Evolutionary conservation across 2,113 vertebrate species (phyloP), one percentile per base, ranked within the genome.

Genomic region (Otus sunia): DNA sequence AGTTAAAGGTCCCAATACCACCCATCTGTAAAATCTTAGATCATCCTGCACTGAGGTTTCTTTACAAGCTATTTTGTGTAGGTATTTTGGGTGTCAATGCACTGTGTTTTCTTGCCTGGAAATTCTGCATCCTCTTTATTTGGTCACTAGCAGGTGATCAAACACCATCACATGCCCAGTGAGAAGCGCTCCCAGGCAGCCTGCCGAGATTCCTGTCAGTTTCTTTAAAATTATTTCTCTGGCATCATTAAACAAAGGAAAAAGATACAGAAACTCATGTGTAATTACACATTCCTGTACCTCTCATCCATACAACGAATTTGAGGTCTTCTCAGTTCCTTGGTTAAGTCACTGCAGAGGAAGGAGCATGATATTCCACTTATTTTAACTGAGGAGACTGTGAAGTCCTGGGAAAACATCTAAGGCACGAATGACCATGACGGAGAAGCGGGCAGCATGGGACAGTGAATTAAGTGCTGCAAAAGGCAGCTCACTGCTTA

Each of bases 41-140:
- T 37, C 41, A 78, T 3, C 14, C 69, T 29, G 12, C 5, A 6
- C 18, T 15, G 12, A 8, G 10, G 19, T 32, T 37, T 27, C 25
- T 39, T 39, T 5, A 13, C 43, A 13, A 10, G 4, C 6, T 25
- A 30, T 36, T 91, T 58, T 71, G 20, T 29, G 37, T 12, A 8
- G 26, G 1, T 39, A 78, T 53, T 74, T 67, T 63, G 52, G 14
- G 45, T 36, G 30, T 5, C 74, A 82, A 34, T 6, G 27, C 36
- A 30, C 29, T 11, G 27, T 10, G 19, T 53, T 90, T 86, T 75
- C 95, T 59, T 2, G 1, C 18, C 47, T 91, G 92, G 86, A 89
- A 91, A 91, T 74, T 90, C 86, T 93, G 30, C 68, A 68, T 91
- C 90, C 73, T 59, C 83, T 83, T 72, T 29, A 58, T 67, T 20